These are phyloP conservation scores for Ailuropoda melanoleuca DNA, from an alignment of 2,113 vertebrate species.

Conservation along the genomic window DNA sequence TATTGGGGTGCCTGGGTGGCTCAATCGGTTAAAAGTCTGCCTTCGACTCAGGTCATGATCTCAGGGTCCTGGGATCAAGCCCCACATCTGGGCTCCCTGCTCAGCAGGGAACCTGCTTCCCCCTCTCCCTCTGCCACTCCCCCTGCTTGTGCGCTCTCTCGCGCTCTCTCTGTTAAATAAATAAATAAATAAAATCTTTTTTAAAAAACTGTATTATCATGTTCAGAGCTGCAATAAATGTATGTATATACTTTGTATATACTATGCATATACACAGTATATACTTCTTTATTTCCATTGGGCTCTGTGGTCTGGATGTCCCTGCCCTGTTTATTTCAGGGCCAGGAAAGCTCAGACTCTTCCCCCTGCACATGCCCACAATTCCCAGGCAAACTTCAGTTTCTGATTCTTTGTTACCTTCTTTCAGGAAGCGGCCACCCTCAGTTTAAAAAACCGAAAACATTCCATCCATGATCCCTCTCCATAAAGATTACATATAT, in stretches of 20 bases:
- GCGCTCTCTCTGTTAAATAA: too few relatives aligned
- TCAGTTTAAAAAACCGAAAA: constrained; percentile 23
- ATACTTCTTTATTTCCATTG: not conserved
- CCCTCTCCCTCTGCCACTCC: too few relatives aligned
- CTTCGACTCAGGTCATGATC: too few relatives aligned
- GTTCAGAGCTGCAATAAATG: not conserved
- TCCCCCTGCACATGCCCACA: not conserved
- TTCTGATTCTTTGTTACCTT: not conserved
- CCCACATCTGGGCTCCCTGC: too few relatives aligned
- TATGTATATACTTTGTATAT: not conserved
- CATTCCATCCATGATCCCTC: not conserved
- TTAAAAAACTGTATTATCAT: too few relatives aligned
- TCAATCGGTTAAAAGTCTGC: too few relatives aligned
- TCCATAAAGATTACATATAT: not conserved
- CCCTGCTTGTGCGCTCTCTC: too few relatives aligned
- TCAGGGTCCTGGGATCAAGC: too few relatives aligned
- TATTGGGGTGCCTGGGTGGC: too few relatives aligned
- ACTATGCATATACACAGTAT: not conserved
- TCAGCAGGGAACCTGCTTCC: too few relatives aligned
- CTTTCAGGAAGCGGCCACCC: not conserved
- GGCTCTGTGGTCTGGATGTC: not conserved
- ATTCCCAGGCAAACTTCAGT: not conserved
- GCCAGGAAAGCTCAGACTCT: not conserved
- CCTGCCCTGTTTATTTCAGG: not conserved
- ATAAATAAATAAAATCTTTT: too few relatives aligned